Percentiles rank a stretch among this genome's conserved stretches.
Conservation (phyloP, 2,888 invertebrate species). For the Oligia fasciuncula region DNA sequence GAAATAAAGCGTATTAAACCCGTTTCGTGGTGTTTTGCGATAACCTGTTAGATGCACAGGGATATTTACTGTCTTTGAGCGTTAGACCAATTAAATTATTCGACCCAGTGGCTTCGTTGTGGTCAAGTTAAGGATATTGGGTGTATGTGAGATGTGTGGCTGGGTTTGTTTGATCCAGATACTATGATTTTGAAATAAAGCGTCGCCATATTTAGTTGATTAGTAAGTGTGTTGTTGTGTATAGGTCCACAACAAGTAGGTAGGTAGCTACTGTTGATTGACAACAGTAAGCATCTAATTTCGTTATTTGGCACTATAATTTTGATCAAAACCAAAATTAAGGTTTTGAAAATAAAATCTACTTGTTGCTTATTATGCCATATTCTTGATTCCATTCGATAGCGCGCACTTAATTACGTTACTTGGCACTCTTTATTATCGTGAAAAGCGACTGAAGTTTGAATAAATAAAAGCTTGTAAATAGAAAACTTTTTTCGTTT, state of each 20-base stretch:
- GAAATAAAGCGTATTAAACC: background rate
- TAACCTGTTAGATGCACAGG: background rate
- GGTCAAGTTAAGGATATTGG: conserved; percentile 8
- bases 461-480: background rate
- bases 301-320: background rate
- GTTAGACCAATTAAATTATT: conserved; percentile 7
- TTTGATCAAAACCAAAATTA: background rate
- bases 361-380: background rate
- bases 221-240: background rate
- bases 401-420: background rate
- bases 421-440: background rate
- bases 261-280: too few species aligned
- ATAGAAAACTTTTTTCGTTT: background rate
- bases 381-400: background rate
- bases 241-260: too few species aligned
- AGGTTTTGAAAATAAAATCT: background rate
- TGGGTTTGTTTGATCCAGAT: conserved; percentile 7
- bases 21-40: background rate
- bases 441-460: background rate
- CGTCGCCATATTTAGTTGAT: background rate
- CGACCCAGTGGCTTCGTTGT: conserved; percentile 6
- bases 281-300: background rate
- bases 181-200: background rate
- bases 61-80: conserved; percentile 15
- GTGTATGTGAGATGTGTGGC: background rate